These are phyloP conservation scores for Nomia melanderi DNA, from an alignment of 1,140 invertebrate genomes.

Conservation along the genomic window DNA sequence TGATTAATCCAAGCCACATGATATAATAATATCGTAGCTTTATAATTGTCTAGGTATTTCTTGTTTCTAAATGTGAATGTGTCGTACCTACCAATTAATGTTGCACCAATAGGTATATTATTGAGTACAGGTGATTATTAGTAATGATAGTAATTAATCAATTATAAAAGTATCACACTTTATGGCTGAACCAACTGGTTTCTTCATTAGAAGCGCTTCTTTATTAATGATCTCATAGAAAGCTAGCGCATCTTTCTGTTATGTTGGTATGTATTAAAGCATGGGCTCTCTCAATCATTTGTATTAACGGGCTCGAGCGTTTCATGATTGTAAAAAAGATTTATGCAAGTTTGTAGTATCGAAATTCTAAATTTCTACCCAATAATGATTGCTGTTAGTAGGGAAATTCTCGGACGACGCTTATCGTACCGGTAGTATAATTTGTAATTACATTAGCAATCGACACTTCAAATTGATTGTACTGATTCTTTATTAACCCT, in stretches of 20 bases:
- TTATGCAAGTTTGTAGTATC: slow-evolving; percentile 27
- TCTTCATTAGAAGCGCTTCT: slow-evolving; percentile 35
- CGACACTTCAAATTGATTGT: neutral
- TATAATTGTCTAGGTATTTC: slow-evolving; percentile 43
- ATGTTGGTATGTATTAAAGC: slow-evolving; percentile 18
- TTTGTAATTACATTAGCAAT: neutral
- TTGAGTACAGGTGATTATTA: slow-evolving; percentile 22
- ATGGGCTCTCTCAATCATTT: slow-evolving; percentile 19
- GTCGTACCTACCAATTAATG: slow-evolving; percentile 42
- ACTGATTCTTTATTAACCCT: neutral
- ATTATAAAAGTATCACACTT: slow-evolving; percentile 50
- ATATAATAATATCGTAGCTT: slow-evolving; percentile 38
- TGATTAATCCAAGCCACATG: slow-evolving; percentile 37
- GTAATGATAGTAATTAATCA: slow-evolving; percentile 47
- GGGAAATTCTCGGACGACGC: slow-evolving; percentile 23
- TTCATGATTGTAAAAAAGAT: slow-evolving; percentile 36
- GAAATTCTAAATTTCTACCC: neutral
- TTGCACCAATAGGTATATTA: slow-evolving; percentile 18
- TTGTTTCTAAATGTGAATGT: slow-evolving; percentile 38
- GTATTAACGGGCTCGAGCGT: slow-evolving; percentile 2
- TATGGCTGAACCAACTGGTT: slow-evolving; percentile 22
- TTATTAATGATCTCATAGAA: slow-evolving; percentile 42
- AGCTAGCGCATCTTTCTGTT: slow-evolving; percentile 28
- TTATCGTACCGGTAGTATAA: neutral
- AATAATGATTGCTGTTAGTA: slow-evolving; percentile 31